Percentiles rank a stretch among this genome's conserved stretches.
phyloP scores from a whole-genome alignment of 30 jellyfish, hydroid and myxozoan species.

The Sanderia malayensis region DNA sequence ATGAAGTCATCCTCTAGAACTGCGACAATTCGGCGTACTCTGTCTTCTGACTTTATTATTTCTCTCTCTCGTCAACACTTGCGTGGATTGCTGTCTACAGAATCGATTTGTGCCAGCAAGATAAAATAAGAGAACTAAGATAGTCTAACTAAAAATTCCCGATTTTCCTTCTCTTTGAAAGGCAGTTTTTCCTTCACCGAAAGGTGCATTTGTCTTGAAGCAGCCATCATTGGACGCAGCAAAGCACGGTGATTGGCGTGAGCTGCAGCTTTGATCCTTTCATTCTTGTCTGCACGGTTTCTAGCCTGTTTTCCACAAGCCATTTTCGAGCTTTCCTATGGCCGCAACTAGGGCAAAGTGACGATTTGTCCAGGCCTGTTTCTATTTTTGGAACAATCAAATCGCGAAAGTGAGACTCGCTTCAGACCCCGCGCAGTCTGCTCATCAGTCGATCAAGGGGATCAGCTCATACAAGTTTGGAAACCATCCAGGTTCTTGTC shows the following conservation, averaged over 20 bases:
- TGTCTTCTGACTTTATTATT: slow-evolving; percentile 15
- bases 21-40: slow-evolving; percentile 15
- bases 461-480: neutral
- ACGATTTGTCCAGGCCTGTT: neutral
- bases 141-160: slow-evolving; percentile 27
- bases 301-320: neutral
- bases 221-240: neutral
- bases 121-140: slow-evolving; percentile 42
- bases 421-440: neutral
- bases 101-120: slow-evolving; percentile 4
- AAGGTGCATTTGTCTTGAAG: neutral
- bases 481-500: neutral
- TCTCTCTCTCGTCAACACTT: slow-evolving; percentile 22
- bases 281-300: neutral
- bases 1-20: slow-evolving; percentile 18
- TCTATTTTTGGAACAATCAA: slow-evolving; percentile 1
- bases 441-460: neutral
- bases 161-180: slow-evolving; percentile 4
- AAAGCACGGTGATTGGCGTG: neutral
- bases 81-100: slow-evolving; percentile 18
- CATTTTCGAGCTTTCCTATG: neutral
- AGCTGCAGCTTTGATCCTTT: neutral
- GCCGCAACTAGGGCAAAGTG: neutral
- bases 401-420: neutral
- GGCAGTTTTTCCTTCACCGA: neutral